Evolutionary conservation across 1,140 invertebrate species (phyloP), one percentile per base, ranked within the genome.

Genomic region (Achatina immaculata): DNA sequence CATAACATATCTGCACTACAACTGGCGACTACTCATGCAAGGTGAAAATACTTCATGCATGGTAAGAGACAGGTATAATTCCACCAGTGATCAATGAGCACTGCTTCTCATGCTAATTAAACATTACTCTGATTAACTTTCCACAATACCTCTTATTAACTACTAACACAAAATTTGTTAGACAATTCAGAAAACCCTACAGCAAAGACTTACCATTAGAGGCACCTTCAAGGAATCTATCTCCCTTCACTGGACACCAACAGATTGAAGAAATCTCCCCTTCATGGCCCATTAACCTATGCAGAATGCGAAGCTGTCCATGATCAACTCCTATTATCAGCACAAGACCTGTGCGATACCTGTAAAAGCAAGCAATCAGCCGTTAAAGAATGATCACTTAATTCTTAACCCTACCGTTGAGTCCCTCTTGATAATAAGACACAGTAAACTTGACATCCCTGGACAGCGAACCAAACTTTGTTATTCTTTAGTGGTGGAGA

Each of bases 201-300:
- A 11, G 45, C 45, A 48, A 62, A 31, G 28, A 55, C 3, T 21
- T 51, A 76, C 55, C 40, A 73, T 36, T 36, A 28, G 1, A 40
- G 51, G 38, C 31, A 14, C 36, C 58, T 14, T 65, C 72, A 14
- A 82, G 68, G 3, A 83, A 80, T 9, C 76, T 73, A 34, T 86
- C 85, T 36, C 86, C 88, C 16, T 92, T 88, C 34, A 91, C 88
- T 21, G 95, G 95, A 91, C 95, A 95, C 95, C 95, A 96, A 43
- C 93, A 93, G 38, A 96, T 82, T 83, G 93, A 94, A 11, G 93
- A 88, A 65, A 96, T 92, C 84, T 95, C 94, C n/a, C 93, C 92
- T 89, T 95, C 93, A 88, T 96, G 95, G 11, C 94, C 94, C 86
- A 94, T 92, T 7, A 95, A 89, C 91, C 94, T 94, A 78, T 94